phyloP scores from a whole-genome alignment of 2,797 vertebrate species.

The Trematomus bernacchii region DNA sequence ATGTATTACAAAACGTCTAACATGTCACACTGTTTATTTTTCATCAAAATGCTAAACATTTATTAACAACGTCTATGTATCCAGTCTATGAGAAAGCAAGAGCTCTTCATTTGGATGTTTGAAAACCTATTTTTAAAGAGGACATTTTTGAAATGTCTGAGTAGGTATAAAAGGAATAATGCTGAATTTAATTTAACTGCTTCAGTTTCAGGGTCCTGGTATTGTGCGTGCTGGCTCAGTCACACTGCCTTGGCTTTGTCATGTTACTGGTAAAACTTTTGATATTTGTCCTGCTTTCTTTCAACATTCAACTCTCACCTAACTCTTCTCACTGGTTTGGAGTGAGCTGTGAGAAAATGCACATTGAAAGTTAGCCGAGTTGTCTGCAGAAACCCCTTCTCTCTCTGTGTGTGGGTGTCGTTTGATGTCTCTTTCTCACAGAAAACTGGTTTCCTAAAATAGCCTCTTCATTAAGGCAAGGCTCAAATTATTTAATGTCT shows the following conservation, averaged over 20 bases:
- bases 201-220: background rate
- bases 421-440: slow-evolving; percentile 5
- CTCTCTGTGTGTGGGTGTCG: background rate
- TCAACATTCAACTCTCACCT: background rate
- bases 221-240: background rate
- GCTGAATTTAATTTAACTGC: background rate
- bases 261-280: background rate
- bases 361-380: background rate
- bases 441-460: slow-evolving; percentile 2
- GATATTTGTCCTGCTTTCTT: background rate
- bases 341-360: background rate
- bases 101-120: background rate
- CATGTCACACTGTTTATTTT: background rate
- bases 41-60: background rate
- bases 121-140: background rate
- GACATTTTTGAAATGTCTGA: background rate
- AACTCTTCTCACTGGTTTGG: background rate
- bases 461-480: background rate
- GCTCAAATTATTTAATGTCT: background rate
- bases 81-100: background rate
- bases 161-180: background rate
- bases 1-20: background rate
- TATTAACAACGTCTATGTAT: background rate
- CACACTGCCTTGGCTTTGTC: background rate
- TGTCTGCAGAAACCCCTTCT: background rate